phyloP scores from a whole-genome alignment of 2,888 invertebrate species.

The Netelia inedita region DNA sequence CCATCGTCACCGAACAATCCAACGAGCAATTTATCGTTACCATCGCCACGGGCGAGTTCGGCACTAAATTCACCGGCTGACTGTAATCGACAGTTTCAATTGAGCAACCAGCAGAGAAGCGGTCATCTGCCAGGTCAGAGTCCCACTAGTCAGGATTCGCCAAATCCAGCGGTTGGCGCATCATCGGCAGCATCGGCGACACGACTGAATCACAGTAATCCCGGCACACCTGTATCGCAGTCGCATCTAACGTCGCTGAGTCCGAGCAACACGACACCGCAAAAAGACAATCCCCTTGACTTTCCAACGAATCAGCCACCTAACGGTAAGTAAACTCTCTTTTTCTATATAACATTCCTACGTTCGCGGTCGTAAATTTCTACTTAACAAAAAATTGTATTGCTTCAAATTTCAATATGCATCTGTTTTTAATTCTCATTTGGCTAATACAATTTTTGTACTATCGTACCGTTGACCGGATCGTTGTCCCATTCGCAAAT shows the following conservation, averaged over 20 bases:
- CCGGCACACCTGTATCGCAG: conserved; percentile 89
- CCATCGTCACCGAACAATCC: conserved; percentile 91
- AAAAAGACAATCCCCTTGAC: conserved; percentile 82
- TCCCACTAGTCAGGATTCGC: conserved; percentile 88
- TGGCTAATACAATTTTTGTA: too few relatives aligned
- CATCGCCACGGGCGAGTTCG: conserved; percentile 90
- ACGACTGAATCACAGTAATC: conserved; percentile 89
- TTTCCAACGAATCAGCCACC: conserved; percentile 84
- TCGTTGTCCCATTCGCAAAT: too few relatives aligned
- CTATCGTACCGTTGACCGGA: too few relatives aligned
- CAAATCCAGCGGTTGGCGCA: conserved; percentile 82
- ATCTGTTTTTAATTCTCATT: neutral
- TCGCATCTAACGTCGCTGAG: conserved; percentile 82
- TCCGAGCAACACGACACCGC: conserved; percentile 82
- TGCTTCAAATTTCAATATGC: too few relatives aligned
- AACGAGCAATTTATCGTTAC: conserved; percentile 90
- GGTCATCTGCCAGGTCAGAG: conserved; percentile 88
- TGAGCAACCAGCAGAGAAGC: conserved; percentile 79
- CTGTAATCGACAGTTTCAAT: conserved; percentile 86
- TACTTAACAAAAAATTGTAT: neutral
- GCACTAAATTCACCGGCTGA: conserved; percentile 91
- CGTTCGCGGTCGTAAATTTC: conserved; percentile 18
- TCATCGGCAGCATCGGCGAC: conserved; percentile 78
- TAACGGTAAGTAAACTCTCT: conserved; percentile 80
- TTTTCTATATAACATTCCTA: conserved; percentile 1